Conservation (phyloP, 1,140 invertebrate species). For the Berghia stephanieae region DNA sequence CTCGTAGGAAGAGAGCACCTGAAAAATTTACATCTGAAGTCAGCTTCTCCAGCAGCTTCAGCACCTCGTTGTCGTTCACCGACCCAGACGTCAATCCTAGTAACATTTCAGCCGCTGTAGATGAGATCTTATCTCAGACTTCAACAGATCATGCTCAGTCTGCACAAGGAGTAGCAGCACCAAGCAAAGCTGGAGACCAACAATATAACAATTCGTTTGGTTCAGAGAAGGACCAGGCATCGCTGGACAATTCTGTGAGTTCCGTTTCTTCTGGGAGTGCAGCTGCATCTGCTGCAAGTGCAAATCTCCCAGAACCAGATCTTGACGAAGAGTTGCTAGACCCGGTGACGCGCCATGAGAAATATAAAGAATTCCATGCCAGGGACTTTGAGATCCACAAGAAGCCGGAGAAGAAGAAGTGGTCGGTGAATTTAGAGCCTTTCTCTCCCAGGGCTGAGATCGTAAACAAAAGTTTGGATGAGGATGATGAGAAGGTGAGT, state of each 20-base stretch:
- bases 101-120: background rate
- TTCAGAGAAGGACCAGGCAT: too few species aligned
- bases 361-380: slow-evolving; percentile 37
- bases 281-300: too few species aligned
- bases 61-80: background rate
- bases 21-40: slow-evolving; percentile 8
- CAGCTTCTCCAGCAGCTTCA: background rate
- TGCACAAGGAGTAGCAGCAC: too few species aligned
- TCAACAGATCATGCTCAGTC: too few species aligned
- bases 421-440: slow-evolving; percentile 44
- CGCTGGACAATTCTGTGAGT: too few species aligned
- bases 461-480: slow-evolving; percentile 34
- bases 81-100: background rate
- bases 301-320: too few species aligned
- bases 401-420: slow-evolving; percentile 33
- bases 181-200: too few species aligned
- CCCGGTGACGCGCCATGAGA: too few species aligned
- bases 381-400: slow-evolving; percentile 43
- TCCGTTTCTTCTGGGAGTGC: too few species aligned
- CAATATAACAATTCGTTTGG: too few species aligned
- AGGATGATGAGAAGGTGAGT: slow-evolving; percentile 38
- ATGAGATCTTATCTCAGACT: too few species aligned
- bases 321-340: too few species aligned
- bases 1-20: background rate
- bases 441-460: slow-evolving; percentile 41